Conservation (phyloP, 2,888 invertebrate species). For the Polymixis flavicincta region DNA sequence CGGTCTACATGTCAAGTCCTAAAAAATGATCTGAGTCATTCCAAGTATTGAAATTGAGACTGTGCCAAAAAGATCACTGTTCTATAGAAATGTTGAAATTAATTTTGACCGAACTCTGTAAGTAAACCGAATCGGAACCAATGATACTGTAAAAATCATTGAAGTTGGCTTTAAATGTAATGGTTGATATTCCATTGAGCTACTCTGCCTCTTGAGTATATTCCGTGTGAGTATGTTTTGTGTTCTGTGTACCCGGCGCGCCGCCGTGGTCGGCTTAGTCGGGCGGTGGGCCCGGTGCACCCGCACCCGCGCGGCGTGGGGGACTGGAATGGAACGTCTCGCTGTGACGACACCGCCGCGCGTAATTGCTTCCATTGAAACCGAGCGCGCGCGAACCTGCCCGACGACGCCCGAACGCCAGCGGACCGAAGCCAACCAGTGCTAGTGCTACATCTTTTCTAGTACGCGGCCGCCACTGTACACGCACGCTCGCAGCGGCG, state of each 20-base stretch:
- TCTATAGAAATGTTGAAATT: conserved; percentile 11
- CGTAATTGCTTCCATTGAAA: conserved; percentile 82
- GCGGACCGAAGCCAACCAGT: conserved; percentile 86
- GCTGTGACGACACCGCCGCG: conserved; percentile 83
- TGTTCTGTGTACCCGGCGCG: background rate
- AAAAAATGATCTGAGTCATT: conserved; percentile 24
- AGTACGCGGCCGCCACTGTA: conserved; percentile 85
- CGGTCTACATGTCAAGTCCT: background rate
- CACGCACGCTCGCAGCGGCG: conserved; percentile 77
- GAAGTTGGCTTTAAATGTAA: conserved; percentile 18
- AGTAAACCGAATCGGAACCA: conserved; percentile 12
- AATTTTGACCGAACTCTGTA: background rate
- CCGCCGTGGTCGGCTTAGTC: conserved; percentile 18
- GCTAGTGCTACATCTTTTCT: conserved; percentile 84
- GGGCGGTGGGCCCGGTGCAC: conserved; percentile 63
- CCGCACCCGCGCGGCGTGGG: conserved; percentile 69
- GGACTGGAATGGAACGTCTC: conserved; percentile 68
- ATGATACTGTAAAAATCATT: conserved; percentile 7
- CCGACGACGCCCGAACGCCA: conserved; percentile 79
- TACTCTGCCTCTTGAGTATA: background rate
- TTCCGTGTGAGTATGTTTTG: no score
- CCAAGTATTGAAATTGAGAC: conserved; percentile 41
- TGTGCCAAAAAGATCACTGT: conserved; percentile 57
- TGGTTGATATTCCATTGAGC: conserved; percentile 54
- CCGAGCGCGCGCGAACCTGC: conserved; percentile 79